A percentile compares a stretch with the other conserved stretches of the same genome.
Evolutionary conservation across 2,797 vertebrate genomes (phyloP).

Genomic region (Alosa sapidissima): DNA sequence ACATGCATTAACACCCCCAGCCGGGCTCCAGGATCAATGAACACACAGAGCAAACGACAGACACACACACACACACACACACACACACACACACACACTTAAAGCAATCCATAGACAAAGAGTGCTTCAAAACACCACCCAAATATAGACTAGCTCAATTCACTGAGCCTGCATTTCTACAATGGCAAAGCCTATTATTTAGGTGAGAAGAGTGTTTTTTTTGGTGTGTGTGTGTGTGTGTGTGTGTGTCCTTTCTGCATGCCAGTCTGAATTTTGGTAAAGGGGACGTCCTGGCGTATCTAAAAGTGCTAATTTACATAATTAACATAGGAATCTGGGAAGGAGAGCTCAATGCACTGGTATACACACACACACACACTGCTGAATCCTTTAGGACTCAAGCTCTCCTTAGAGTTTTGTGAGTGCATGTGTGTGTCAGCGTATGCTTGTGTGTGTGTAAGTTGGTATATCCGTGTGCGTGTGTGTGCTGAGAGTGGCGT

Average conservation of each 20-base stretch:
- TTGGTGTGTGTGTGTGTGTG: neutral
- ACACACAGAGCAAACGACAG: neutral
- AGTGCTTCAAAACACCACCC: neutral
- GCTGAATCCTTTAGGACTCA: too few relatives aligned
- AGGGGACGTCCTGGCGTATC: too few relatives aligned
- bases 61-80: too few relatives aligned
- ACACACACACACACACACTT: neutral
- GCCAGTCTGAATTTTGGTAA: too few relatives aligned
- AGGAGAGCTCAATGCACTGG: too few relatives aligned
- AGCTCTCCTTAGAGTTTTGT: neutral
- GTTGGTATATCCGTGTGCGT: neutral
- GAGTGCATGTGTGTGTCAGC: neutral
- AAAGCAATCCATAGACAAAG: neutral
- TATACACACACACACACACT: too few relatives aligned
- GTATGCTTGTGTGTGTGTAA: neutral
- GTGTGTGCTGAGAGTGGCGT: neutral
- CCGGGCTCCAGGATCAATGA: neutral
- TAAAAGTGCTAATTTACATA: too few relatives aligned
- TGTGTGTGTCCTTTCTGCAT: neutral
- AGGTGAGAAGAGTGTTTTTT: neutral
- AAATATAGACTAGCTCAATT: neutral
- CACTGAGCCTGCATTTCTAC: neutral
- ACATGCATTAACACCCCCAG: neutral
- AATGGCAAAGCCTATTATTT: neutral
- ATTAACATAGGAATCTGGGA: too few relatives aligned